Evolutionary conservation across 2,797 vertebrate species (phyloP).

Genomic region (Diglossa cyanea): DNA sequence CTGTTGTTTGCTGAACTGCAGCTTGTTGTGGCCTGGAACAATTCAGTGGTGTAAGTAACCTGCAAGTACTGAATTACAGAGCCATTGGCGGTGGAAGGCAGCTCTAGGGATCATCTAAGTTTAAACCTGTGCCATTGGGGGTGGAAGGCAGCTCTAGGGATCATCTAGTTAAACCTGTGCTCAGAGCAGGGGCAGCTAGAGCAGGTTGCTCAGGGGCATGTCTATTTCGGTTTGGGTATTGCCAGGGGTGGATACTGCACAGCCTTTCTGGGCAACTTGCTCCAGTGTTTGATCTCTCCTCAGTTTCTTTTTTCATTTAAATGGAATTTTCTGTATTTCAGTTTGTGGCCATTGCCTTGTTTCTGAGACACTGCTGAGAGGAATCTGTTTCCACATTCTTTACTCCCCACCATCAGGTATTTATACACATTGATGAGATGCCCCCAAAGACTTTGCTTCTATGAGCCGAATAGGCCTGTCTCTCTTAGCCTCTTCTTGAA

Average conservation of each 20-base stretch:
- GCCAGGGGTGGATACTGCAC: not conserved
- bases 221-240: not conserved
- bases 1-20: conserved; percentile 3
- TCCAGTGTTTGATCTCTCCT: not conserved
- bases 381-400: not conserved
- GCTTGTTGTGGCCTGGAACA: not conserved
- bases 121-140: not conserved
- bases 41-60: not conserved
- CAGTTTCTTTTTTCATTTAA: not conserved
- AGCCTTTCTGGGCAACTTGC: not conserved
- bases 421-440: not conserved
- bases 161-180: not conserved
- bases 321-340: not conserved
- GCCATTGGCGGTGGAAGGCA: not conserved
- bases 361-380: not conserved
- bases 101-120: not conserved
- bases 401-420: rapidly evolving
- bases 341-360: not conserved
- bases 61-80: not conserved
- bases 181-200: not conserved
- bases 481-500: not conserved
- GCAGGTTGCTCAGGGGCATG: not conserved
- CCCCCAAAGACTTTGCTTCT: not conserved
- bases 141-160: not conserved
- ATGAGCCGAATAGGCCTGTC: not conserved